Conservation (phyloP, 2,888 invertebrate species). For the Dorcus parallelipipedus region DNA sequence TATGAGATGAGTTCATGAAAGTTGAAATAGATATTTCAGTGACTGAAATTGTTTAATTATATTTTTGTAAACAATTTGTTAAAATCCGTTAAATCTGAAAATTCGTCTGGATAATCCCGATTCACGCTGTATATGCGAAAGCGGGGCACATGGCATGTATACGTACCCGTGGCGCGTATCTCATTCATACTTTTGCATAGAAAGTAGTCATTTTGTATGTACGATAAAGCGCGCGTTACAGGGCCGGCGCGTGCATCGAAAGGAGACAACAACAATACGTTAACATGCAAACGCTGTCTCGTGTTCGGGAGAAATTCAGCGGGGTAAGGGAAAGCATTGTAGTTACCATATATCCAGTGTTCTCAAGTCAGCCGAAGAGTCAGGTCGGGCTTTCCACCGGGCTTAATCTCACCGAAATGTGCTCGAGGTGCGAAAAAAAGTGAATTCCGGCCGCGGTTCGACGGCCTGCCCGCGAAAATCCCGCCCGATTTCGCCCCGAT, state of each 20-base stretch:
- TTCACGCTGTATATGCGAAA: conserved; percentile 33
- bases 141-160: conserved; percentile 44
- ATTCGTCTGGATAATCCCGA: background rate
- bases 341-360: conserved; percentile 53
- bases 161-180: conserved; percentile 49
- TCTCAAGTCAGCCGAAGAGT: conserved; percentile 51
- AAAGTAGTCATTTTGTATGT: conserved; percentile 56
- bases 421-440: conserved; percentile 4
- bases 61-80: too few relatives aligned
- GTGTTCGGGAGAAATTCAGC: conserved; percentile 50
- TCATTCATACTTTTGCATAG: conserved; percentile 62
- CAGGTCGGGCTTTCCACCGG: conserved; percentile 36
- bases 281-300: conserved; percentile 53
- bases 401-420: conserved; percentile 5
- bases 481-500: background rate
- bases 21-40: too few relatives aligned
- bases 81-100: too few relatives aligned
- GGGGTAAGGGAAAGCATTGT: conserved; percentile 47
- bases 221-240: conserved; percentile 42
- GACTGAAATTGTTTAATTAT: too few relatives aligned
- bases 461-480: background rate
- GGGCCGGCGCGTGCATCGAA: conserved; percentile 32
- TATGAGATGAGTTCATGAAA: too few relatives aligned
- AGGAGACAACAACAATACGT: conserved; percentile 44
- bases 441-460: background rate